These are phyloP conservation scores for Anorthoa munda DNA, from an alignment of 2,888 invertebrate genomes.

Conservation along the genomic window DNA sequence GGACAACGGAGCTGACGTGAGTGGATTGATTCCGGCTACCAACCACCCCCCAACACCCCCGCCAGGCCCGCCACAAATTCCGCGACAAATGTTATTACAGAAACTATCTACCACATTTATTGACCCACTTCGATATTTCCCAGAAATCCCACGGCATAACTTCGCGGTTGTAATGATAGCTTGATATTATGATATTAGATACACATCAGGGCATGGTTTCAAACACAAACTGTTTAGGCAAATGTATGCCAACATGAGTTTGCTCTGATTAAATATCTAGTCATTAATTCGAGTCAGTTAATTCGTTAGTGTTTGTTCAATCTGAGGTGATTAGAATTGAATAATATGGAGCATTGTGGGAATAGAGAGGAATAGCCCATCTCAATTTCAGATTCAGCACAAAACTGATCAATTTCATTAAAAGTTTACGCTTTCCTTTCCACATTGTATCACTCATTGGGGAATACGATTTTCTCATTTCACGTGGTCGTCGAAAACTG, in stretches of 20 bases:
- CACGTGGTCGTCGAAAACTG: conserved; percentile 20
- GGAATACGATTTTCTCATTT: conserved; percentile 24
- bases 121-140: conserved; percentile 79
- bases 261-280: conserved; percentile 62
- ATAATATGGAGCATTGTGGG: conserved; percentile 33
- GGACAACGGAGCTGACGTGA: conserved; percentile 87
- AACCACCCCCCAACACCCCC: conserved; percentile 53
- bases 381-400: conserved; percentile 19
- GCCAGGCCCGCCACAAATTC: conserved; percentile 72
- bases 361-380: conserved; percentile 10
- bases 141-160: conserved; percentile 68
- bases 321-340: conserved; percentile 50
- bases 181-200: conserved; percentile 66
- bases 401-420: conserved; percentile 62
- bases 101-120: conserved; percentile 83
- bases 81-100: conserved; percentile 86
- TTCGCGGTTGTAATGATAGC: conserved; percentile 67
- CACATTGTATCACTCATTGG: conserved; percentile 22
- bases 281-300: conserved; percentile 58
- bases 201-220: conserved; percentile 60
- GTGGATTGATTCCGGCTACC: conserved; percentile 87
- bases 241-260: conserved; percentile 61
- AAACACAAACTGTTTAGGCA: conserved; percentile 61
- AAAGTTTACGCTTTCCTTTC: conserved; percentile 40
- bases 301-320: conserved; percentile 52